Evolutionary conservation across 2,797 vertebrate genomes (phyloP).

Genomic region (Paratrypauchen microcephalus): DNA sequence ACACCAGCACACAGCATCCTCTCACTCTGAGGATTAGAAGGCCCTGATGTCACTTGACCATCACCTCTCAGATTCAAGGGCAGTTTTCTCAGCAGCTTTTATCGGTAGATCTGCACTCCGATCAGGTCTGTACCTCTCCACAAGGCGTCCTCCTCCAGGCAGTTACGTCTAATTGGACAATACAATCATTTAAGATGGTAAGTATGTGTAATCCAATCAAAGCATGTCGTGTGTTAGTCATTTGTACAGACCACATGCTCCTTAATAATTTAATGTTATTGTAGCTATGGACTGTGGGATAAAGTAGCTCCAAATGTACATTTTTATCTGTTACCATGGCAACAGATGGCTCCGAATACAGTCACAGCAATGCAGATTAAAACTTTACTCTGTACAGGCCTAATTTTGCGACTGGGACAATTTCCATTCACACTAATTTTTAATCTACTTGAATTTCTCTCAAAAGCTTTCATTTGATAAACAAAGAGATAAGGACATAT

Average conservation of each 20-base stretch:
- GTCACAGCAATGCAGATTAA: neutral
- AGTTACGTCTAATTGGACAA: conserved; percentile 8
- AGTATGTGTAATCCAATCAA: conserved; percentile 9
- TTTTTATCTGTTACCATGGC: conserved; percentile 5
- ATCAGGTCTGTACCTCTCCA: conserved; percentile 88
- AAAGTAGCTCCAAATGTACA: neutral
- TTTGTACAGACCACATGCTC: neutral
- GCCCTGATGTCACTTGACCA: conserved; percentile 29
- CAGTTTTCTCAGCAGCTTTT: conserved; percentile 86
- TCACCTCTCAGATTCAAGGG: conserved; percentile 84
- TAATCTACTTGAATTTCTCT: no score
- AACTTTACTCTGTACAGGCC: neutral
- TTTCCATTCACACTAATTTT: no score
- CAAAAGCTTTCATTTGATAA: no score
- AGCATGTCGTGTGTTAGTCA: neutral
- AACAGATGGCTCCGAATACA: neutral
- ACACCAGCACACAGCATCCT: conserved; percentile 32
- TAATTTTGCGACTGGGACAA: neutral
- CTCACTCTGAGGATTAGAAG: conserved; percentile 46
- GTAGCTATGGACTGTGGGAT: conserved; percentile 3
- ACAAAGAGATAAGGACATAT: no score
- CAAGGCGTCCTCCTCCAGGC: conserved; percentile 67
- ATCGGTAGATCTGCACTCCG: conserved; percentile 85
- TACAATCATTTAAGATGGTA: conserved; percentile 1
- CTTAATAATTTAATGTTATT: neutral